Percentiles rank a stretch among this genome's conserved stretches.
These are phyloP conservation scores for Micromesistius poutassou DNA, from an alignment of 2,797 vertebrate genomes.

Conservation along the genomic window DNA sequence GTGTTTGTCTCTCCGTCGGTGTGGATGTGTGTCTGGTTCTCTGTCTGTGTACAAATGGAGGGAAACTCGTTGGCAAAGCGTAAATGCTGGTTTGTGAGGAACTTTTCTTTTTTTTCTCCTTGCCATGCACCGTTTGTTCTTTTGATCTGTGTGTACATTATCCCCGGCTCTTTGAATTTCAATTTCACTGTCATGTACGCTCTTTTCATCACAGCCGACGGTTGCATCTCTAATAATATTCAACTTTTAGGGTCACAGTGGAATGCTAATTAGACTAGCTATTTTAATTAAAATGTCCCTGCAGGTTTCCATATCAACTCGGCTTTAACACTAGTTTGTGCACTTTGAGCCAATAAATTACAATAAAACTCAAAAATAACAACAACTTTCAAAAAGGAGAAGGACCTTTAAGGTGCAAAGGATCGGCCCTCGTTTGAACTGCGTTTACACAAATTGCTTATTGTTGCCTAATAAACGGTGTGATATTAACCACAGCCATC, in stretches of 20 bases:
- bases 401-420: constrained; percentile 60
- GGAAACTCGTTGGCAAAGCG: constrained; percentile 19
- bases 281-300: constrained; percentile 83
- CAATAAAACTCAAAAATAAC: constrained; percentile 66
- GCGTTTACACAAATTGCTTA: constrained; percentile 73
- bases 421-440: constrained; percentile 59
- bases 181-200: constrained; percentile 81
- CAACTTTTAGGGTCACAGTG: constrained; percentile 81
- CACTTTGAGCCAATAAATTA: constrained; percentile 77
- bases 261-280: constrained; percentile 81
- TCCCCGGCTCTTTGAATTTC: constrained; percentile 81
- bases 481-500: constrained; percentile 52
- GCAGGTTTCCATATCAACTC: constrained; percentile 79
- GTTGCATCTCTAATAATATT: constrained; percentile 81
- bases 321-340: constrained; percentile 68
- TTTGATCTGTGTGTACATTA: constrained; percentile 85
- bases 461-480: constrained; percentile 67
- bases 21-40: constrained; percentile 12
- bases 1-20: constrained; percentile 10
- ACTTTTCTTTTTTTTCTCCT: constrained; percentile 72
- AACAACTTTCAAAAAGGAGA: constrained; percentile 61
- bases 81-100: constrained; percentile 63
- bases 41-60: background rate
- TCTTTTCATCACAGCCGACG: constrained; percentile 78
- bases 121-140: constrained; percentile 77